Evolutionary conservation across 2,113 vertebrate species (phyloP), one percentile per base, ranked within the genome.

Genomic region (Strix uralensis): DNA sequence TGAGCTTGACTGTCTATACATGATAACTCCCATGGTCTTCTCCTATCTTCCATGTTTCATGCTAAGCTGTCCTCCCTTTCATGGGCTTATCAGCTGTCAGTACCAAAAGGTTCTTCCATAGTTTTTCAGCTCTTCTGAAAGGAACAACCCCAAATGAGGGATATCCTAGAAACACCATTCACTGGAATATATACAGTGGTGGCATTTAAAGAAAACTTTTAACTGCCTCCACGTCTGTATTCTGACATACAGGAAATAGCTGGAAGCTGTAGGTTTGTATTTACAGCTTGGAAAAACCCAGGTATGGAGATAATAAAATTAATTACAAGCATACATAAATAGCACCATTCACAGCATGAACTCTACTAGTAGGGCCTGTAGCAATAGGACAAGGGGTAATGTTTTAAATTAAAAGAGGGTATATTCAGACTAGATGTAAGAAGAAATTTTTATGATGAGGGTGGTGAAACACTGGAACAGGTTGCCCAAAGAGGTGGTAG

Each of bases 251-350:
- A 59, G 47, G 29, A 88, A 77, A 52, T 2, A 85, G 15, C 38
- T 81, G 19, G 54, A 84, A 86, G 40, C 15, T 87, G 34, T 15
- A 66, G 32, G 51, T 54, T 92, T 65, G 18, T 62, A 67, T 55
- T 71, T 75, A 59, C 38, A 90, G 36, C 61, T 81, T 49, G 32
- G n/a, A 94, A 94, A 93, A 93, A 75, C 3, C 9, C 29, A 36
- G 26, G 30, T 44, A 30, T 27, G 23, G 30, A 85, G 23, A 36
- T 1, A 13, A 18, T 21, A 11, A 86, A 81, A 87, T 75, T 58
- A 84, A 80, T 49, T 71, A 23, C 47, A 85, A 85, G 78, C 26
- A 62, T 17, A 66, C 11, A 19, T 47, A 75, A 69, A 10, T 22
- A 75, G 54, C 22, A 72, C 22, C 32, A n/a, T 44, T 75, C 9